These are phyloP conservation scores for Dysdera silvatica DNA, from an alignment of 1,140 invertebrate species.

Conservation along the genomic window DNA sequence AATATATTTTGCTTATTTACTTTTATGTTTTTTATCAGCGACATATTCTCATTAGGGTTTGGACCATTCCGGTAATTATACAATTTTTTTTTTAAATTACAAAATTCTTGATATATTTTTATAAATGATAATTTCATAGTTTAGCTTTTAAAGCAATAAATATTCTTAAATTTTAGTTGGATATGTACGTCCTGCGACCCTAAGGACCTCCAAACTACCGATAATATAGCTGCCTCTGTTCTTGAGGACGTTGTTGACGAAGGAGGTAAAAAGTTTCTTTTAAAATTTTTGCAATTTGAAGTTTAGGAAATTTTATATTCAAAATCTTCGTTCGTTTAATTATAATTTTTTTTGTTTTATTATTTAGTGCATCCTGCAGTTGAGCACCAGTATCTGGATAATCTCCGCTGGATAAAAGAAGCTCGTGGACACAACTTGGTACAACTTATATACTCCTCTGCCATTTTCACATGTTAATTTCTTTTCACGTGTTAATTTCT, in stretches of 20 bases:
- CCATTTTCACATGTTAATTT: background rate
- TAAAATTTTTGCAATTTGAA: too few relatives aligned
- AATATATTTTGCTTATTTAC: too few relatives aligned
- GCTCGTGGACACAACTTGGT: slow-evolving; percentile 55
- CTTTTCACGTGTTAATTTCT: background rate
- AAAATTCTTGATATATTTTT: background rate
- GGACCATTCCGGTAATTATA: slow-evolving; percentile 54
- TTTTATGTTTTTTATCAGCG: slow-evolving; percentile 44
- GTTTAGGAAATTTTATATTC: too few relatives aligned
- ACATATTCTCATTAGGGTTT: slow-evolving; percentile 63
- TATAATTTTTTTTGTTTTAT: slow-evolving; percentile 35
- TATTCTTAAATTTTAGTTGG: slow-evolving; percentile 48
- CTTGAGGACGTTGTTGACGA: slow-evolving; percentile 47
- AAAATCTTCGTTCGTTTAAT: background rate
- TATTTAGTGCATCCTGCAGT: slow-evolving; percentile 38
- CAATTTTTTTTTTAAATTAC: slow-evolving; percentile 1
- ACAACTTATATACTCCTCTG: background rate
- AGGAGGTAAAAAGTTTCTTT: slow-evolving; percentile 8
- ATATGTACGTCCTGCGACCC: slow-evolving; percentile 55
- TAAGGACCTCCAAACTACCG: slow-evolving; percentile 53
- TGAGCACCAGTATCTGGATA: slow-evolving; percentile 54
- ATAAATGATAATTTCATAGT: background rate
- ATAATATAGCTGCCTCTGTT: slow-evolving; percentile 51
- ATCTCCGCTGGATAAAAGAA: slow-evolving; percentile 56
- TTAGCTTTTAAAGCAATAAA: background rate